A percentile compares a stretch with the other conserved stretches of the same genome.
Evolutionary conservation across 2,113 vertebrate genomes (phyloP).

Genomic region (Rhadina sibilatrix): DNA sequence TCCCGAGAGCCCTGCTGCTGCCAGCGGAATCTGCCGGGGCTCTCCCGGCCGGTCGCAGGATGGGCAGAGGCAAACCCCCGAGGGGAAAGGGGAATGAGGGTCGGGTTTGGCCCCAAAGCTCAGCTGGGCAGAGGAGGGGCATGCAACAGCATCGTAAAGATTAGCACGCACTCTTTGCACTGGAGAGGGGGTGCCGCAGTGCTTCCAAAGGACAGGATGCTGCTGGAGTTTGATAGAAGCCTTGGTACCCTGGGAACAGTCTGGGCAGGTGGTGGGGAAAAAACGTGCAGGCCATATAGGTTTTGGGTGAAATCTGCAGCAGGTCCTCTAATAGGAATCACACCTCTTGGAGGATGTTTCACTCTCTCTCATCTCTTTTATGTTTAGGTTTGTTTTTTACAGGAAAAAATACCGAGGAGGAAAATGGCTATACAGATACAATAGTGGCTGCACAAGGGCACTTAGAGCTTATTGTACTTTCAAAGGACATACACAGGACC

Average conservation of each 20-base stretch:
- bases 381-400: not conserved
- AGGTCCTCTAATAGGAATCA: not conserved
- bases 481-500: not conserved
- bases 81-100: not conserved
- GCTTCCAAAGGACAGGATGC: not conserved
- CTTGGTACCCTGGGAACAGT: not conserved
- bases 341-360: not conserved
- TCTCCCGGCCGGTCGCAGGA: rapidly evolving
- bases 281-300: not conserved
- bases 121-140: not conserved
- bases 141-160: not conserved
- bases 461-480: not conserved
- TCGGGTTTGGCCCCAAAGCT: not conserved
- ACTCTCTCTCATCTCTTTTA: not conserved
- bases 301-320: not conserved
- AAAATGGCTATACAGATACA: not conserved
- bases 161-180: not conserved
- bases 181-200: not conserved
- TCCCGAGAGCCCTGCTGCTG: not conserved
- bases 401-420: not conserved
- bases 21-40: not conserved
- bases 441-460: not conserved
- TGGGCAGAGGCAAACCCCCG: rapidly evolving
- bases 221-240: not conserved
- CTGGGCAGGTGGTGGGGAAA: not conserved